Evolutionary conservation across 2,888 invertebrate genomes (phyloP), one percentile per base, ranked within the genome.

Genomic region (Zhengitettix transpicula): DNA sequence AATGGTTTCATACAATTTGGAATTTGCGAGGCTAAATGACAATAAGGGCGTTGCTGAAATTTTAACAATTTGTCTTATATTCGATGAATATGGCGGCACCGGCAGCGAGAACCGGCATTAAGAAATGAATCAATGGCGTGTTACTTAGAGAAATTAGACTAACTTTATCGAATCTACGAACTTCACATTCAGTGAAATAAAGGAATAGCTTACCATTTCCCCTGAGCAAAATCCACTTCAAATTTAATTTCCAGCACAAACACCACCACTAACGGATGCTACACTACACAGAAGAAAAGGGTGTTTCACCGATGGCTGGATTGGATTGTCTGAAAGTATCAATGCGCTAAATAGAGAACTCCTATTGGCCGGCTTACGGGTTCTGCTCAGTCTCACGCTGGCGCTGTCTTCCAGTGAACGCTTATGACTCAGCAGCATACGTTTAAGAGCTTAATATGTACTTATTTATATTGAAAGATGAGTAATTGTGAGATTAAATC

Each of bases 31-130:
- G 7, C 28, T 28, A 7, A 28, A 28, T 28, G 28, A 28, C 28
- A 28, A 7, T 28, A 28, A 28, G 28, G 28, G 28, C 28, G 28
- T 28, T 28, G 28, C 28, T 28, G 3, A 28, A 28, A 28, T 28
- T 28, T 28, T 2, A 28, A 28, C 28, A 28, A 28, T 28, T 28
- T 28, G 28, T 28, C 28, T 28, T 28, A 28, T 28, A 28, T 28
- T 28, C 7, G 28, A 28, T 28, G 28, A 28, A 28, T 65, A 66
- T 66, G 66, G 66, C 66, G 66, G 66, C 64, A 64, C 66, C 66
- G 66, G 66, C 65, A 63, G 55, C 55, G 53, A 40, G 17, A 14
- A 9, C 57, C 54, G 56, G 53, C 54, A 14, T 16, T 28, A 52
- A 10, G 40, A 10, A 8, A 14, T 3, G 40, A 40, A 55, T 10